Base-by-base conservation (phyloP, 2,888 invertebrate species). In the Hemistola chrysoprasaria region DNA sequence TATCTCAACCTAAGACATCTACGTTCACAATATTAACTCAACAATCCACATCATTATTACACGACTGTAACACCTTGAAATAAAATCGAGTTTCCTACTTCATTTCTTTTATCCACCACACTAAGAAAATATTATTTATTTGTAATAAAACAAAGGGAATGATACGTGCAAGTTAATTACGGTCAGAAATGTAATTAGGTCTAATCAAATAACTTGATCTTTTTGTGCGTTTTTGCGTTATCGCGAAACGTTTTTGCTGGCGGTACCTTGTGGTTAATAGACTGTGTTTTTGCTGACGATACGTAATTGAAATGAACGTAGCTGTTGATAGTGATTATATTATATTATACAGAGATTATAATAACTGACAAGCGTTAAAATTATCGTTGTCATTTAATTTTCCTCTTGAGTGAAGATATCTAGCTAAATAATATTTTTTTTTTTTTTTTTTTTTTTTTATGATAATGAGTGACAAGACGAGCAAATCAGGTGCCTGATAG, bases 161-260 rank as follows among this genome's bases (percentile, higher is more conserved):
- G 76, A 83, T 84, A 84, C 77, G 68, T 76, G 77, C 74, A 72
- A 78, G 81, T 81, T 87, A 87, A 87, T 87, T 84, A 80, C 72
- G 69, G 67, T 69, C 79, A 77, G 82, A 81, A 81, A 83, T 77
- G 79, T 84, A 84, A 87, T 86, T 86, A 87, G 84, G 73, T 73
- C 67, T 86, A 84, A 86, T 86, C 86, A 82, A 86, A 84, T 85
- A 84, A 78, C 73, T 69, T 78, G 73, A 87, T 85, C 85, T 79
- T 76, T 71, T 76, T 73, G 56, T 78, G 57, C 63, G 63, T 74
- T 74, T 44, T 75, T 74, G 70, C 70, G 63, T 67, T 67, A 63
- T 60, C 59, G 66, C 63, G 61, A 70, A 62, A 53, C 47, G 59
- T 68, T 74, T 71, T 71, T 71, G 52, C 42, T 39, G 60, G 63